Evolutionary conservation across 1,140 invertebrate species (phyloP).

Genomic region (Amyelois transitella): DNA sequence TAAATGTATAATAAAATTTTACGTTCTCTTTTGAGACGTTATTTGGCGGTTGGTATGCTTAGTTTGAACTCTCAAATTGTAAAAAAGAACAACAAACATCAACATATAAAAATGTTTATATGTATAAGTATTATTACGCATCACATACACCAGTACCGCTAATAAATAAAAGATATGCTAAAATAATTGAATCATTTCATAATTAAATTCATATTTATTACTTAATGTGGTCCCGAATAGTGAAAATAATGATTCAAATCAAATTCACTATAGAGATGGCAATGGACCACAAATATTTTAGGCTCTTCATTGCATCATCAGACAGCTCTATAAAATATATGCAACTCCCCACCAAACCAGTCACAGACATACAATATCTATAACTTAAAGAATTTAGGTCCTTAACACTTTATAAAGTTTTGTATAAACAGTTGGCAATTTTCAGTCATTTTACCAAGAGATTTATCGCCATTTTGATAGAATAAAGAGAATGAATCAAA

Average conservation of each 20-base stretch:
- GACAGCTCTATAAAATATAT: neutral
- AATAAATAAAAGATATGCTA: slow-evolving; percentile 55
- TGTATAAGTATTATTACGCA: slow-evolving; percentile 63
- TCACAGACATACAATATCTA: slow-evolving; percentile 28
- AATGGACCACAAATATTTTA: slow-evolving; percentile 20
- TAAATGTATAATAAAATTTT: neutral
- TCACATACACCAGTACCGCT: slow-evolving; percentile 57
- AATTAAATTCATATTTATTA: slow-evolving; percentile 18
- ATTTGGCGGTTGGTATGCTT: neutral
- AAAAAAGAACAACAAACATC: slow-evolving; percentile 8
- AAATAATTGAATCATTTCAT: slow-evolving; percentile 52
- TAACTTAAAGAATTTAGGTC: neutral
- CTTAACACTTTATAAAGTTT: neutral
- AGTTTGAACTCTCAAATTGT: neutral
- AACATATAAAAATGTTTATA: slow-evolving; percentile 46
- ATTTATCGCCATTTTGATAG: no score
- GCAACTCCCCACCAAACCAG: slow-evolving; percentile 57
- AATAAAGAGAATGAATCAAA: no score
- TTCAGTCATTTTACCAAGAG: no score
- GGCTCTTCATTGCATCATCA: neutral
- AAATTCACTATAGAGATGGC: neutral
- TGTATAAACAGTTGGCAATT: no score
- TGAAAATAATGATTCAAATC: slow-evolving; percentile 12
- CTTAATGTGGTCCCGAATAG: slow-evolving; percentile 23
- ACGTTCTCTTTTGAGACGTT: neutral